phyloP scores from a whole-genome alignment of 2,888 invertebrate genomes.

The Noctua janthina region DNA sequence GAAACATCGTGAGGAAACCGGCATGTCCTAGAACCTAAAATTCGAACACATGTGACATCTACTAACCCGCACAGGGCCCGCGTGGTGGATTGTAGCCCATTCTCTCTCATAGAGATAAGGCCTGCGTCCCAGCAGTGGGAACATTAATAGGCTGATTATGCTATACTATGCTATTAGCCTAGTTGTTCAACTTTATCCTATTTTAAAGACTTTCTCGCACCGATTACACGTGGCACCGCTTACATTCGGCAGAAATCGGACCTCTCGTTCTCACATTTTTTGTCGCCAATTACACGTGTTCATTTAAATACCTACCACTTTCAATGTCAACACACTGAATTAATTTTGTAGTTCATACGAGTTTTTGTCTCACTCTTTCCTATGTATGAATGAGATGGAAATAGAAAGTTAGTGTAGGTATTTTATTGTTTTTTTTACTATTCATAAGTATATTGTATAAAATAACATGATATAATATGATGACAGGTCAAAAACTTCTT shows the following conservation, averaged over 20 bases:
- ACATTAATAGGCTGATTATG: too few relatives aligned
- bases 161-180: too few relatives aligned
- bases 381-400: neutral
- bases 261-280: conserved; percentile 30
- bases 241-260: neutral
- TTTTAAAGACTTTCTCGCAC: neutral
- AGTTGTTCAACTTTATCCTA: neutral
- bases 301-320: conserved; percentile 25
- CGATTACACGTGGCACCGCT: neutral
- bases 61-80: too few relatives aligned
- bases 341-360: conserved; percentile 1
- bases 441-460: neutral
- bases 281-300: conserved; percentile 30
- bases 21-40: too few relatives aligned
- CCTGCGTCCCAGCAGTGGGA: too few relatives aligned
- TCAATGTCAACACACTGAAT: conserved; percentile 28
- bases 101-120: too few relatives aligned
- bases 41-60: too few relatives aligned
- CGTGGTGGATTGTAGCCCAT: too few relatives aligned
- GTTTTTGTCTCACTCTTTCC: conserved; percentile 10
- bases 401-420: neutral
- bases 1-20: too few relatives aligned
- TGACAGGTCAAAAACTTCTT: conserved; percentile 29
- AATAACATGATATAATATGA: neutral
- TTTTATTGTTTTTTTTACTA: neutral